Evolutionary conservation across 92 coral and sea anemone species (phyloP).

Genomic region (Zoanthus gigantus): DNA sequence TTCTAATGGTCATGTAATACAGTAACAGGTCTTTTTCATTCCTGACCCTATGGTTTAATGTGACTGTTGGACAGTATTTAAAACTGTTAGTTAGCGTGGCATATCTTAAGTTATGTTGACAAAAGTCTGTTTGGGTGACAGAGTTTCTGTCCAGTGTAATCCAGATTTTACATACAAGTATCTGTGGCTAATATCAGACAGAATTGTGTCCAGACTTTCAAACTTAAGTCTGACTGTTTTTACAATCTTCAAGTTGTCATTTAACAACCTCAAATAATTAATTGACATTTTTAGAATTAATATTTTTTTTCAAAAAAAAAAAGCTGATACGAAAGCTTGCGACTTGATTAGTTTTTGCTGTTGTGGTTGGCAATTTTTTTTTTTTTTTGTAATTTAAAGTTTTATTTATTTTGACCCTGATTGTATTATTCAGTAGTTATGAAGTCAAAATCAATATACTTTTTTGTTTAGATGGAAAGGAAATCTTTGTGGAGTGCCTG

Average conservation of each 20-base stretch:
- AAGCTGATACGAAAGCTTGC: neutral
- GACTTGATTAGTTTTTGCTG: neutral
- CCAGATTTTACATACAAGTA: neutral
- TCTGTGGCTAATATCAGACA: neutral
- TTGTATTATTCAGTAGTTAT: neutral
- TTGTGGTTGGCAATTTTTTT: neutral
- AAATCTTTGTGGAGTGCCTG: constrained; percentile 3
- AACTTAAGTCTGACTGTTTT: neutral
- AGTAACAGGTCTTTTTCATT: constrained; percentile 17
- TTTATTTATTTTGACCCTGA: neutral
- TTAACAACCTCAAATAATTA: neutral
- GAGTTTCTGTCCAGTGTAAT: neutral
- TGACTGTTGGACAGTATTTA: neutral
- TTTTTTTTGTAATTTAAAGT: neutral
- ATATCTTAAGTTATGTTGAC: neutral
- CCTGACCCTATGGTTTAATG: constrained; percentile 22
- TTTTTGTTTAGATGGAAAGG: neutral
- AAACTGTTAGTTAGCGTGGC: neutral
- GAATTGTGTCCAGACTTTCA: neutral
- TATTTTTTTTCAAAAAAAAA: neutral
- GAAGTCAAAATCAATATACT: neutral
- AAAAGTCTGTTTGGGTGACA: constrained; percentile 10
- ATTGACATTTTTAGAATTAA: neutral
- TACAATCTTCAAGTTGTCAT: neutral
- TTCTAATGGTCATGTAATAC: constrained; percentile 3